phyloP scores from a whole-genome alignment of 2,888 invertebrate species.

The Pandemis heparana region DNA sequence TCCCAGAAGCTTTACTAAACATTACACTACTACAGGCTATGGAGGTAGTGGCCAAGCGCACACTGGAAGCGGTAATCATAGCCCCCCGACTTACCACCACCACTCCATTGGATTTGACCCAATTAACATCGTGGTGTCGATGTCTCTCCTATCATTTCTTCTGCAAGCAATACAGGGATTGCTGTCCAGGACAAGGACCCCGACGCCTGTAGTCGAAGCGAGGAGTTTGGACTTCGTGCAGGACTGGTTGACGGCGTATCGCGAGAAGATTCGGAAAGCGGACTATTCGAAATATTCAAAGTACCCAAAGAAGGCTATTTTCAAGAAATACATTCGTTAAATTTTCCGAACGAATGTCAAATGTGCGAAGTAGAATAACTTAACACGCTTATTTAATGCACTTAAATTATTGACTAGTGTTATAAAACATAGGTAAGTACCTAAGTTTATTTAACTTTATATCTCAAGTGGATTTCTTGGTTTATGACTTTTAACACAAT shows the following conservation, averaged over 20 bases:
- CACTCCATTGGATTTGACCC: slow-evolving; percentile 84
- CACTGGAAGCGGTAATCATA: slow-evolving; percentile 60
- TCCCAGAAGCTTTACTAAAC: slow-evolving; percentile 67
- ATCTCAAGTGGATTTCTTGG: not conserved
- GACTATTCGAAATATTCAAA: slow-evolving; percentile 53
- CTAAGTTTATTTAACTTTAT: not conserved
- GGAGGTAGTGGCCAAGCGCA: slow-evolving; percentile 56
- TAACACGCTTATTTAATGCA: slow-evolving; percentile 21
- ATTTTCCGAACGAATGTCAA: slow-evolving; percentile 1
- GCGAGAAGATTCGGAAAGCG: slow-evolving; percentile 54
- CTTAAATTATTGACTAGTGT: slow-evolving; percentile 36
- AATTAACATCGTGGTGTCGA: slow-evolving; percentile 78
- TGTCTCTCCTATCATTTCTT: slow-evolving; percentile 78
- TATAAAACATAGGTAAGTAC: not conserved
- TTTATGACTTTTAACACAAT: not conserved
- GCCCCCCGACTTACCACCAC: slow-evolving; percentile 72
- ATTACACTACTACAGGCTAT: slow-evolving; percentile 68
- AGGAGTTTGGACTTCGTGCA: slow-evolving; percentile 60
- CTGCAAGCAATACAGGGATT: slow-evolving; percentile 79
- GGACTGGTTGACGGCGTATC: slow-evolving; percentile 65
- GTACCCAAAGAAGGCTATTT: slow-evolving; percentile 58
- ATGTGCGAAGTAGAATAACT: not conserved
- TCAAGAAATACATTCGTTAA: slow-evolving; percentile 58
- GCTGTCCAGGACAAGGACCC: slow-evolving; percentile 66
- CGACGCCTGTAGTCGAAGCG: slow-evolving; percentile 75